Conservation (phyloP, 2,797 vertebrate species). For the Coranthus polyacanthus region DNA sequence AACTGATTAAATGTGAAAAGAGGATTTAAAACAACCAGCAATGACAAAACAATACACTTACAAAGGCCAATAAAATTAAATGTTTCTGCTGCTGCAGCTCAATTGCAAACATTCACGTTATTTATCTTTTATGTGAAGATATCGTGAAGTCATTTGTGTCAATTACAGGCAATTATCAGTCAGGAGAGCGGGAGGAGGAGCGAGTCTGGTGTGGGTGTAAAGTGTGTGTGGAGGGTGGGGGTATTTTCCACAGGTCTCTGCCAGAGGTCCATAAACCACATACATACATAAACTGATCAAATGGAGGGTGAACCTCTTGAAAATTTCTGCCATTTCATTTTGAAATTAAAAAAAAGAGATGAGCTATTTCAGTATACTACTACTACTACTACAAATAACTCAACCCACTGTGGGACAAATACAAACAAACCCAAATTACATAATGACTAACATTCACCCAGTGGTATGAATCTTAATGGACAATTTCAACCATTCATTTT, state of each 20-base stretch:
- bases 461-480: conserved; percentile 34
- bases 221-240: background rate
- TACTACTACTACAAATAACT: background rate
- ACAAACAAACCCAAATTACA: conserved; percentile 34
- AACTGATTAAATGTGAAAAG: background rate
- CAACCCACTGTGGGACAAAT: conserved; percentile 22
- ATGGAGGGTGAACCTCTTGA: background rate
- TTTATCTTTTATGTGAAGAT: conserved; percentile 35
- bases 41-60: conserved; percentile 4
- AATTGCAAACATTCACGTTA: conserved; percentile 8
- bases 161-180: conserved; percentile 44
- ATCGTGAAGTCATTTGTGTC: conserved; percentile 28
- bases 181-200: conserved; percentile 7
- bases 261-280: conserved; percentile 23
- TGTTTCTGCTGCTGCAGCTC: background rate
- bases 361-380: background rate
- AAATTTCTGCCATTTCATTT: conserved; percentile 2
- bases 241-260: conserved; percentile 31
- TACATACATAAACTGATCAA: conserved; percentile 1
- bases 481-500: conserved; percentile 50
- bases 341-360: background rate
- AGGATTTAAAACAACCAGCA: background rate
- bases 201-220: conserved; percentile 12
- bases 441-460: conserved; percentile 27
- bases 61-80: conserved; percentile 5